Evolutionary conservation across 2,888 invertebrate species (phyloP), one percentile per base, ranked within the genome.

Genomic region (Eupeodes luniger): DNA sequence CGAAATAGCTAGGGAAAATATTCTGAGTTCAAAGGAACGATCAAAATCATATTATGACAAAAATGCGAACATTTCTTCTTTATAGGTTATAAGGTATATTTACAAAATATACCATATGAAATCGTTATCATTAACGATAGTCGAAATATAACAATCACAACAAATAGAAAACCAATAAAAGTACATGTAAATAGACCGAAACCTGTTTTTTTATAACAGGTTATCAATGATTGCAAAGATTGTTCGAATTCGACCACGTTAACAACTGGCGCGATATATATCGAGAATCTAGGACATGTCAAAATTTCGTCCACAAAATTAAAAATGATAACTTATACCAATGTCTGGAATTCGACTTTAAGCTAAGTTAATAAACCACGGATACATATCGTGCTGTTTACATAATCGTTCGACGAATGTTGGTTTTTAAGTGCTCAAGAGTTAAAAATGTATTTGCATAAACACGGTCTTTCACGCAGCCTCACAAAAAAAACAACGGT

Each of bases 301-400:
- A 61, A 61, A 61, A 4, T 61, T 61, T 34, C 36, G 1, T 34
- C 61, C 61, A 36, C 61, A 10, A 61, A 36, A 36, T 61, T 14
- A n/a, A 61, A 61, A 61, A 61, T 61, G n/a, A 36, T 61, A 61
- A 61, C 61, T 4, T 61, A 61, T n/a, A 61, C 61, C 36, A 61
- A 61, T n/a, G 36, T 61, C 5, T 36, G n/a, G n/a, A n/a, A n/a
- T n/a, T n/a, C n/a, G n/a, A n/a, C n/a, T n/a, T n/a, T n/a, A n/a
- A n/a, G n/a, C n/a, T n/a, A n/a, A n/a, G n/a, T n/a, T n/a, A n/a
- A n/a, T n/a, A n/a, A n/a, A n/a, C n/a, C n/a, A n/a, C n/a, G n/a
- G n/a, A n/a, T n/a, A n/a, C n/a, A n/a, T n/a, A n/a, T n/a, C n/a
- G n/a, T n/a, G n/a, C n/a, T n/a, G n/a, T n/a, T n/a, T n/a, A n/a